A percentile compares a stretch with the other conserved stretches of the same genome.
Conservation (phyloP, 2,797 vertebrate genomes). For the Oreochromis grahami region DNA sequence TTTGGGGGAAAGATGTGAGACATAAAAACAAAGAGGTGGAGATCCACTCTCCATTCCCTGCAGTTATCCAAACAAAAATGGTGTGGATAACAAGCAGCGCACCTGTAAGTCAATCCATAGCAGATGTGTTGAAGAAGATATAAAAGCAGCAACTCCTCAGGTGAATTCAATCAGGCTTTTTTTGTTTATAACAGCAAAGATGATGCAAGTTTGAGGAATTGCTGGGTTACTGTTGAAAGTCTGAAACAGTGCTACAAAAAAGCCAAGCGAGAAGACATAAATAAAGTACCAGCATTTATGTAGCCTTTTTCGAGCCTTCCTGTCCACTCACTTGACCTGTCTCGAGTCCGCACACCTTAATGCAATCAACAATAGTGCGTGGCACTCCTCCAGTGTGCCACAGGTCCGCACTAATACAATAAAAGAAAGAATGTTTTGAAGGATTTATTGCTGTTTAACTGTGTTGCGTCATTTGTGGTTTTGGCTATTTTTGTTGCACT, state of each 20-base stretch:
- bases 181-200: neutral
- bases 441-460: neutral
- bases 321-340: neutral
- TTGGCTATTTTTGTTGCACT: neutral
- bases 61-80: constrained; percentile 52
- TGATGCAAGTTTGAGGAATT: neutral
- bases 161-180: neutral
- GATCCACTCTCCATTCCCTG: constrained; percentile 12
- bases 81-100: constrained; percentile 37
- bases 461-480: neutral
- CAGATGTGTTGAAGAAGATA: constrained; percentile 54
- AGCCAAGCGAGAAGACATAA: neutral
- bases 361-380: neutral
- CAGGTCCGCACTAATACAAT: neutral
- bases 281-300: too few relatives aligned
- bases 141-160: neutral
- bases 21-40: constrained; percentile 20
- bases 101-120: constrained; percentile 63
- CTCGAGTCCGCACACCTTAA: neutral
- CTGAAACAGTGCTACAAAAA: neutral
- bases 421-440: neutral
- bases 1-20: constrained; percentile 17
- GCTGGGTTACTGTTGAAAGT: neutral
- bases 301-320: neutral
- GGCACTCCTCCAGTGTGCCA: neutral